These are phyloP conservation scores for Phengaris arion DNA, from an alignment of 2,888 invertebrate species.

Conservation along the genomic window DNA sequence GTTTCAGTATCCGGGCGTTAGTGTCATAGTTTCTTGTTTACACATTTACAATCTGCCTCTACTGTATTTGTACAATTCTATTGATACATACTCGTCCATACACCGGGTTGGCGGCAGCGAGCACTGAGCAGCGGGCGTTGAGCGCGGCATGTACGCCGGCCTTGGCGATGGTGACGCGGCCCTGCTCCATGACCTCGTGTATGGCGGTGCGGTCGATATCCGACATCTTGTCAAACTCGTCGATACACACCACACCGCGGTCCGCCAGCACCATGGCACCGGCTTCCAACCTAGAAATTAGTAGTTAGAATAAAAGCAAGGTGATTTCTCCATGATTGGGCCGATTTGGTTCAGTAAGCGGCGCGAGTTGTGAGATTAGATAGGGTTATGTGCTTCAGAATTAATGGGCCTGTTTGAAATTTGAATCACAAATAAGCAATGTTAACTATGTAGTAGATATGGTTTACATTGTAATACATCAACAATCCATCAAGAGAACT, in stretches of 20 bases:
- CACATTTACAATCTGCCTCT: too few relatives aligned
- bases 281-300: conserved; percentile 87
- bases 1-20: too few relatives aligned
- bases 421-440: too few relatives aligned
- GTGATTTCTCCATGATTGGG: too few relatives aligned
- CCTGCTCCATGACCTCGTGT: conserved; percentile 99
- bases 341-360: too few relatives aligned
- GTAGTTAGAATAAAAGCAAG: background rate
- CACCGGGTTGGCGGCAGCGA: conserved; percentile 99
- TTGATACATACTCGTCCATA: conserved; percentile 87
- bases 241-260: conserved; percentile 97
- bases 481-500: too few relatives aligned
- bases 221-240: conserved; percentile 99
- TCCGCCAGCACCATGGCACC: conserved; percentile 99
- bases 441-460: too few relatives aligned
- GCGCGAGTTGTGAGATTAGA: too few relatives aligned
- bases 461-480: too few relatives aligned
- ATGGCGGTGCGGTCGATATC: conserved; percentile 99
- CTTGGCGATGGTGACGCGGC: conserved; percentile 97
- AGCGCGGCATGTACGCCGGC: conserved; percentile 99
- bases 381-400: too few relatives aligned
- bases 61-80: background rate
- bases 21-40: too few relatives aligned
- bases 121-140: conserved; percentile 97
- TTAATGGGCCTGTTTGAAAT: too few relatives aligned